Percentiles rank a stretch among this genome's conserved stretches.
Evolutionary conservation across 2,797 vertebrate species (phyloP).

Genomic region (Crocodylus rhombifer): DNA sequence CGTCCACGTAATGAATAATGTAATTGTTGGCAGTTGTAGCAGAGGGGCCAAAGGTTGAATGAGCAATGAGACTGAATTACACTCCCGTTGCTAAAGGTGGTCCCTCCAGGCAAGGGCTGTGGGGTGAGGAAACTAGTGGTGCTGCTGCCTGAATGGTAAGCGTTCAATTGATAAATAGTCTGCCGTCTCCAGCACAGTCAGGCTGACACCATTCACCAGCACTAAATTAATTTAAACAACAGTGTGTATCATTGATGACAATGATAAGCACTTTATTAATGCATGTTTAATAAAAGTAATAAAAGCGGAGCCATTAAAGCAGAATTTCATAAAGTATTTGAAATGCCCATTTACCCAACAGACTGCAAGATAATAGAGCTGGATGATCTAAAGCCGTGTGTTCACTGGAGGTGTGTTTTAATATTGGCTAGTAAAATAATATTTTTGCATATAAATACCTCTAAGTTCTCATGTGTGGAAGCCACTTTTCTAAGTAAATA

Average conservation of each 20-base stretch:
- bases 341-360: not conserved
- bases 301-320: rapidly evolving
- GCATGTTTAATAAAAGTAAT: not conserved
- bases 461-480: not conserved
- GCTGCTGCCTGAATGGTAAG: not conserved
- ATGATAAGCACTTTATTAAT: not conserved
- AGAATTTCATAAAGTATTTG: not conserved
- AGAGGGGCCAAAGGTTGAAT: not conserved
- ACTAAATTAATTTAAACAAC: conserved; percentile 59
- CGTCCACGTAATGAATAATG: not conserved
- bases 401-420: rapidly evolving
- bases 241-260: rapidly evolving
- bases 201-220: conserved; percentile 37
- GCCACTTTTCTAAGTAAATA: not conserved
- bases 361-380: not conserved
- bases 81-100: not conserved
- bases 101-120: not conserved
- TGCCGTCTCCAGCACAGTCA: not conserved
- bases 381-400: rapidly evolving
- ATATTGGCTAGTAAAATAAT: not conserved
- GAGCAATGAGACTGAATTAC: not conserved
- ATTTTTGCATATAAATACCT: not conserved
- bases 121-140: not conserved
- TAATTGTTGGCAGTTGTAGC: not conserved
- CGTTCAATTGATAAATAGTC: conserved; percentile 46